Evolutionary conservation across 2,797 vertebrate species (phyloP).

Genomic region (Anolis apletophallus): DNA sequence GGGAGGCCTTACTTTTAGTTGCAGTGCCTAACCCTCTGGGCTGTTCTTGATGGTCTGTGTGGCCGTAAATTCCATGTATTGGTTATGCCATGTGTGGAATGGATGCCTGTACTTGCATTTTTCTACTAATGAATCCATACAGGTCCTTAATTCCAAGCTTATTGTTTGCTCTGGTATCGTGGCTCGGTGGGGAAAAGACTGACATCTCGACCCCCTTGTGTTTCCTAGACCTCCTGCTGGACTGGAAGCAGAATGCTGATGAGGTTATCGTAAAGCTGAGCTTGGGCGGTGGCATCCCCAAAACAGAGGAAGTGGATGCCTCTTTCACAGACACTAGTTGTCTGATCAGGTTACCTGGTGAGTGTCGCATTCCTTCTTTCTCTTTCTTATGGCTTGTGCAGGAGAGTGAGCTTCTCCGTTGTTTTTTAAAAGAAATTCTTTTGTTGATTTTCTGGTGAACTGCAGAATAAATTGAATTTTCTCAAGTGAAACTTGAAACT

Average conservation of each 20-base stretch:
- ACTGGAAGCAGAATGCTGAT: constrained; percentile 95
- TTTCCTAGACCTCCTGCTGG: constrained; percentile 88
- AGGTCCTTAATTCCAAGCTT: not conserved
- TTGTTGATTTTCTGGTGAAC: not conserved
- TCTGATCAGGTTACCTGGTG: constrained; percentile 86
- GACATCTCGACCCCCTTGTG: not conserved
- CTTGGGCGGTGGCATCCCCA: constrained; percentile 83
- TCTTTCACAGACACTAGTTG: constrained; percentile 92
- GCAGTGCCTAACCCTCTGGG: not conserved
- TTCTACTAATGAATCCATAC: not conserved
- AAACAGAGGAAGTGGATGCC: constrained; percentile 85
- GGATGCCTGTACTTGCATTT: not conserved
- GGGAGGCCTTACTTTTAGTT: not conserved
- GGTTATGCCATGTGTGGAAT: not conserved
- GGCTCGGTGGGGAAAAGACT: not conserved
- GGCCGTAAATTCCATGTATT: not conserved
- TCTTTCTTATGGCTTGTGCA: not conserved
- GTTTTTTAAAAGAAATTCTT: not conserved
- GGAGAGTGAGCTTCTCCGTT: not conserved
- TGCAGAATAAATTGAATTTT: not conserved
- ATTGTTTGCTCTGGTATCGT: not conserved
- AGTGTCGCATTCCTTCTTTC: not conserved
- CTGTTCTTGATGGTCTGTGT: not conserved
- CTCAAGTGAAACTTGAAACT: not conserved
- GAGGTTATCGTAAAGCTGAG: constrained; percentile 92